phyloP scores from a whole-genome alignment of 1,140 invertebrate genomes.

The Drosophila nikananu region DNA sequence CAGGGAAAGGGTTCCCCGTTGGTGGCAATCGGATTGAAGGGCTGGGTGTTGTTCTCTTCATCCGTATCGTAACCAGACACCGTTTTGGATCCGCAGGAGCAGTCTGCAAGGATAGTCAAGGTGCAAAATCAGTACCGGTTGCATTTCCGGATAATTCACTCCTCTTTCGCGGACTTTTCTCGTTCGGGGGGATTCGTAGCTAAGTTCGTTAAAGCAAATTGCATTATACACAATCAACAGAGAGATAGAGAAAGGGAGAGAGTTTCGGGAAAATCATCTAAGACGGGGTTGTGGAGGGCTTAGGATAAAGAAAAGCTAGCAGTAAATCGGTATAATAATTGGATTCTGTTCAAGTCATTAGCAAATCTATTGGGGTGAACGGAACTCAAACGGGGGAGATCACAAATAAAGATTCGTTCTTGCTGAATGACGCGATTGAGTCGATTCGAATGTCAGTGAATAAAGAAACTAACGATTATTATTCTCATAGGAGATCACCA shows the following conservation, averaged over 20 bases:
- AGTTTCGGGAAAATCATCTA: constrained; percentile 36
- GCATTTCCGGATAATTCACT: constrained; percentile 8
- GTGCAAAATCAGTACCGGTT: constrained; percentile 31
- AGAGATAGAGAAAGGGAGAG: constrained; percentile 26
- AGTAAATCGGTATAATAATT: constrained; percentile 46
- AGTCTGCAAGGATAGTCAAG: constrained; percentile 87
- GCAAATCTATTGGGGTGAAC: constrained; percentile 46
- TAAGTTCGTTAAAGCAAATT: constrained; percentile 76
- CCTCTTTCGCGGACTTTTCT: constrained; percentile 28
- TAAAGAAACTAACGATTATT: constrained; percentile 10
- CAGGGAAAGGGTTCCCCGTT: constrained; percentile 95
- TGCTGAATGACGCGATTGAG: constrained; percentile 17
- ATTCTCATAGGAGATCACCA: background rate
- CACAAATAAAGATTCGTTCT: constrained; percentile 30
- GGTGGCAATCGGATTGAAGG: constrained; percentile 89
- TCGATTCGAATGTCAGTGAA: background rate
- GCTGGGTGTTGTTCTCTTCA: constrained; percentile 87
- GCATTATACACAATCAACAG: constrained; percentile 74
- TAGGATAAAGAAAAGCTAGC: constrained; percentile 52
- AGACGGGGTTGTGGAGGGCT: constrained; percentile 12
- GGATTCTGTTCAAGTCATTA: constrained; percentile 52
- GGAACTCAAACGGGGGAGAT: constrained; percentile 21
- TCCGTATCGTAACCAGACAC: constrained; percentile 88
- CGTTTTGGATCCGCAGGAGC: constrained; percentile 90
- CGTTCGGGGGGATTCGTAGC: constrained; percentile 45